Percentiles rank a stretch among this genome's conserved stretches.
These are phyloP conservation scores for Chironomus tepperi DNA, from an alignment of 1,140 invertebrate genomes.

Conservation along the genomic window DNA sequence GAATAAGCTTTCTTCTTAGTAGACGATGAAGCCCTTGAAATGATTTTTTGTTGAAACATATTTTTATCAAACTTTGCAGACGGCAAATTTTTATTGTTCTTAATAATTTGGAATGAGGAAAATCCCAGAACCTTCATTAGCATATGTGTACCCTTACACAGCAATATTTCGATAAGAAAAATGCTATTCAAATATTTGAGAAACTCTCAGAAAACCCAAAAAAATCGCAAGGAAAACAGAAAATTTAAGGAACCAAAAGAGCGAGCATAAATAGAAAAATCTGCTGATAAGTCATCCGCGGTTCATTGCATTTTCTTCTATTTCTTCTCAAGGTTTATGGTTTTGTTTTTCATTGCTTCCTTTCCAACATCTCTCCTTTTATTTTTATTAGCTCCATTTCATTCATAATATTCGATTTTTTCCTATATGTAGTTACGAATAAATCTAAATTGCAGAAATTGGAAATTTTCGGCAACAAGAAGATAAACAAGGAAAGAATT, in stretches of 20 bases:
- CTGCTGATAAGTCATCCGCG: conserved; percentile 10
- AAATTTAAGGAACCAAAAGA: neutral
- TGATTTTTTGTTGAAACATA: too few relatives aligned
- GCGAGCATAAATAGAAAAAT: neutral
- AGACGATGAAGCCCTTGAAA: too few relatives aligned
- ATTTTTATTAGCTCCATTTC: neutral
- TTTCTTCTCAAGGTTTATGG: neutral
- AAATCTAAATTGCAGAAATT: conserved; percentile 1
- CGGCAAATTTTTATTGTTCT: too few relatives aligned
- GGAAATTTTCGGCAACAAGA: neutral
- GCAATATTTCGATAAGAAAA: too few relatives aligned
- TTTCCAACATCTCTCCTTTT: neutral
- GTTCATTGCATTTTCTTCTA: conserved; percentile 14
- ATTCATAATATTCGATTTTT: neutral
- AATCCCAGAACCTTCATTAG: too few relatives aligned
- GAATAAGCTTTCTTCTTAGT: too few relatives aligned
- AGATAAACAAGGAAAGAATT: neutral
- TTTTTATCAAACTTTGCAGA: too few relatives aligned
- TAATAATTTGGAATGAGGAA: too few relatives aligned
- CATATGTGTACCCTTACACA: too few relatives aligned
- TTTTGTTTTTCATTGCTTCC: neutral
- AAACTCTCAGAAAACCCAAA: too few relatives aligned
- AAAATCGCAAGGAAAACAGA: too few relatives aligned
- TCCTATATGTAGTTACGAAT: neutral
- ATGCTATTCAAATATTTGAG: too few relatives aligned